Evolutionary conservation across 2,113 vertebrate genomes (phyloP).

Genomic region (Oncorhynchus masou): DNA sequence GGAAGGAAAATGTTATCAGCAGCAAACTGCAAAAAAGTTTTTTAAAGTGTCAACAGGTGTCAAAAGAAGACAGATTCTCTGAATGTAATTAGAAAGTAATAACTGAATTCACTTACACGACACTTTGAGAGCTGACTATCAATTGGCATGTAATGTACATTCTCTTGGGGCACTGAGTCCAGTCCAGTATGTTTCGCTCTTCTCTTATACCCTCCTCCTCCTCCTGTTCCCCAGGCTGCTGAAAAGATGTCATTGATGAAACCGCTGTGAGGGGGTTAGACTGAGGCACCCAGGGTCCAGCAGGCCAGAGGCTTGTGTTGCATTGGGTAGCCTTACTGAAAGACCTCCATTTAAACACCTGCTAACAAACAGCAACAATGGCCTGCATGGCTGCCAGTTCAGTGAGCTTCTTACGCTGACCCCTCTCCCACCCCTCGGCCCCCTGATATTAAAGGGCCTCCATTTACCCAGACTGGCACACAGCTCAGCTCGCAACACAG

Average conservation of each 20-base stretch:
- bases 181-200: conserved; percentile 17
- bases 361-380: conserved; percentile 73
- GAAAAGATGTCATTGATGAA: conserved; percentile 84
- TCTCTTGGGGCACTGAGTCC: conserved; percentile 12
- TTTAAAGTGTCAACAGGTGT: conserved; percentile 41
- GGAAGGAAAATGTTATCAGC: conserved; percentile 65
- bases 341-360: conserved; percentile 78
- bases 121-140: neutral
- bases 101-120: too few relatives aligned
- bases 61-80: neutral
- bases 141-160: conserved; percentile 40
- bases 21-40: conserved; percentile 43
- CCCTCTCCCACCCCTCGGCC: conserved; percentile 49
- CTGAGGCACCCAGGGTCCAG: conserved; percentile 66
- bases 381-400: conserved; percentile 67
- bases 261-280: conserved; percentile 70
- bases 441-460: conserved; percentile 64
- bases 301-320: conserved; percentile 67
- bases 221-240: conserved; percentile 62
- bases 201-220: conserved; percentile 41
- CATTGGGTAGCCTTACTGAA: conserved; percentile 67
- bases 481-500: conserved; percentile 16
- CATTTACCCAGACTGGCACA: conserved; percentile 63
- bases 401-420: conserved; percentile 56
- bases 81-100: too few relatives aligned